Conservation (phyloP, 1,140 invertebrate genomes). For the Aplysia californica region DNA sequence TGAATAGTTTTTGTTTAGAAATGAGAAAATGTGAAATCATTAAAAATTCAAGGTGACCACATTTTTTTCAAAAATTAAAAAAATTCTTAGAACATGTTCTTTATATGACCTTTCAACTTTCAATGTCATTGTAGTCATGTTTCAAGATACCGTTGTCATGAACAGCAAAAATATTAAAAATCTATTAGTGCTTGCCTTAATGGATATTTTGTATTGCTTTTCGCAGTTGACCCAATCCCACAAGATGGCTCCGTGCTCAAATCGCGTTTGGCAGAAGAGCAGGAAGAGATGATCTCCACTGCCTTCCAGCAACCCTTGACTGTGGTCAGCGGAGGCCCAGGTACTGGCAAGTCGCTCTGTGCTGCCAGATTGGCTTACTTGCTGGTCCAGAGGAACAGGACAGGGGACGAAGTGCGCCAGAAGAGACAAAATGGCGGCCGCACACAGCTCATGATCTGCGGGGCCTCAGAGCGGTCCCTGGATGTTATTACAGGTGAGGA, state of each 20-base stretch:
- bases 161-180: too few relatives aligned
- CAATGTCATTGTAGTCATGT: too few relatives aligned
- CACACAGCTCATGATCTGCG: slow-evolving; percentile 59
- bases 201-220: too few relatives aligned
- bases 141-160: too few relatives aligned
- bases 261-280: slow-evolving; percentile 39
- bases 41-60: too few relatives aligned
- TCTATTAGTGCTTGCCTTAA: too few relatives aligned
- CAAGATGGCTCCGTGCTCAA: slow-evolving; percentile 23
- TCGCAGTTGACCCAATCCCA: slow-evolving; percentile 40
- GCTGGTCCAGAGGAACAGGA: slow-evolving; percentile 48
- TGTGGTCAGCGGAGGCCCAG: slow-evolving; percentile 54
- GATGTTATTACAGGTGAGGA: slow-evolving; percentile 56
- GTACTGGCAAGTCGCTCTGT: slow-evolving; percentile 58
- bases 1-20: too few relatives aligned
- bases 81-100: too few relatives aligned
- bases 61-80: too few relatives aligned
- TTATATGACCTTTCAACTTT: too few relatives aligned
- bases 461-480: slow-evolving; percentile 55
- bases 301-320: slow-evolving; percentile 51
- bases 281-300: slow-evolving; percentile 45
- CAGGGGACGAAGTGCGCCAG: background rate
- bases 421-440: background rate
- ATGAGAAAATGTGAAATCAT: too few relatives aligned
- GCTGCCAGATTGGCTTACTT: slow-evolving; percentile 45